Conservation (phyloP, 2,113 vertebrate species). For the Amazona vittata region DNA sequence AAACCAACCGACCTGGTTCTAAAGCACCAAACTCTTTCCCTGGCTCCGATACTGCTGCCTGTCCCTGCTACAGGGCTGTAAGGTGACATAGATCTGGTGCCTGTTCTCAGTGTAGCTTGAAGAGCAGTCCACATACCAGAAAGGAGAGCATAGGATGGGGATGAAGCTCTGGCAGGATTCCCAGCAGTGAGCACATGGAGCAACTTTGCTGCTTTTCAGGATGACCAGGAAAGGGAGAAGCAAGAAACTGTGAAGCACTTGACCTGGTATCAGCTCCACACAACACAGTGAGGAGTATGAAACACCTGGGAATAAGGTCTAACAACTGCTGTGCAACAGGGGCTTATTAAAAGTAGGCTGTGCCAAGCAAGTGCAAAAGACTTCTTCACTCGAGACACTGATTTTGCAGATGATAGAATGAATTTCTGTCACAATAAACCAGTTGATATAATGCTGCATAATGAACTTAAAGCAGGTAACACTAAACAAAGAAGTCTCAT, state of each 20-base stretch:
- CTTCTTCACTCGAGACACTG: fast-evolving
- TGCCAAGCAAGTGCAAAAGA: not conserved
- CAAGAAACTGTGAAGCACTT: not conserved
- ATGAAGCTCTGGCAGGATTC: not conserved
- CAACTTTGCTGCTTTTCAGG: not conserved
- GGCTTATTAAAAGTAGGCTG: not conserved
- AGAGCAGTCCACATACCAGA: not conserved
- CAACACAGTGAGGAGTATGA: not conserved
- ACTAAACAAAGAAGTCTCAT: not conserved
- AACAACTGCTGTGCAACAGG: not conserved
- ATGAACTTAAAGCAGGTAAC: not conserved
- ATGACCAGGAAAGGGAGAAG: not conserved
- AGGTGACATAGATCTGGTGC: not conserved
- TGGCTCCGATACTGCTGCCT: not conserved
- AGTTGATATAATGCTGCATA: not conserved
- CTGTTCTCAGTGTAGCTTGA: not conserved
- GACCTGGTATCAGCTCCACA: not conserved
- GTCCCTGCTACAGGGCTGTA: not conserved
- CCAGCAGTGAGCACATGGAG: not conserved
- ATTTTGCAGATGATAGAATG: not conserved
- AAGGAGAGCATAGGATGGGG: not conserved
- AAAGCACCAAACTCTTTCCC: not conserved
- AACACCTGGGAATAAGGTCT: not conserved
- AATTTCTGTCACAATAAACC: not conserved
- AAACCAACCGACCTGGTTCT: not conserved